Percentiles rank a stretch among this genome's conserved stretches.
Conservation (phyloP, 2,113 vertebrate genomes). For the Tetraodon nigroviridis region DNA sequence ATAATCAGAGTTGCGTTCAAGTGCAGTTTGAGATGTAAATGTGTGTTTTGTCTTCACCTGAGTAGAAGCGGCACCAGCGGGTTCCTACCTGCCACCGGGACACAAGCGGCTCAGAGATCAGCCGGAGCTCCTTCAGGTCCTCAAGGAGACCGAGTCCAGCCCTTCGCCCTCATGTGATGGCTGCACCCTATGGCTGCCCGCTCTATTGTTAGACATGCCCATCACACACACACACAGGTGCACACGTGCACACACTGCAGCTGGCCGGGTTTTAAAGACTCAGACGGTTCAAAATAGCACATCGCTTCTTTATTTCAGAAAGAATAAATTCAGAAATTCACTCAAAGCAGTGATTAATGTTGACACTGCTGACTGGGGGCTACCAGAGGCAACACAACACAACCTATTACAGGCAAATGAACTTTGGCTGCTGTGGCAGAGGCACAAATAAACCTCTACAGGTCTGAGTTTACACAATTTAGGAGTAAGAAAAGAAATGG, state of each 20-base stretch:
- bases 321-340: constrained; percentile 69
- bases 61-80: neutral
- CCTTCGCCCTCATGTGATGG: constrained; percentile 68
- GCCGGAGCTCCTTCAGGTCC: constrained; percentile 51
- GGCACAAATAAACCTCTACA: constrained; percentile 4
- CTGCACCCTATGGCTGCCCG: constrained; percentile 49
- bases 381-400: constrained; percentile 23
- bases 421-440: neutral
- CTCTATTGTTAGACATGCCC: constrained; percentile 69
- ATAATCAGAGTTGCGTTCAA: too few relatives aligned
- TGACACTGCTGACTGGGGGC: neutral
- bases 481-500: too few relatives aligned
- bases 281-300: neutral
- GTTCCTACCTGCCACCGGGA: constrained; percentile 60
- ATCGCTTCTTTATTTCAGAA: constrained; percentile 43
- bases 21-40: too few relatives aligned
- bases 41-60: neutral
- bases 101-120: constrained; percentile 37
- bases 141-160: constrained; percentile 63
- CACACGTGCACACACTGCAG: constrained; percentile 20
- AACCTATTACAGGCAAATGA: constrained; percentile 24
- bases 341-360: constrained; percentile 60
- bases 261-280: constrained; percentile 3
- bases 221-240: constrained; percentile 6
- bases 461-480: too few relatives aligned